phyloP scores from a whole-genome alignment of 1,140 invertebrate genomes.

The Lethrus apterus region DNA sequence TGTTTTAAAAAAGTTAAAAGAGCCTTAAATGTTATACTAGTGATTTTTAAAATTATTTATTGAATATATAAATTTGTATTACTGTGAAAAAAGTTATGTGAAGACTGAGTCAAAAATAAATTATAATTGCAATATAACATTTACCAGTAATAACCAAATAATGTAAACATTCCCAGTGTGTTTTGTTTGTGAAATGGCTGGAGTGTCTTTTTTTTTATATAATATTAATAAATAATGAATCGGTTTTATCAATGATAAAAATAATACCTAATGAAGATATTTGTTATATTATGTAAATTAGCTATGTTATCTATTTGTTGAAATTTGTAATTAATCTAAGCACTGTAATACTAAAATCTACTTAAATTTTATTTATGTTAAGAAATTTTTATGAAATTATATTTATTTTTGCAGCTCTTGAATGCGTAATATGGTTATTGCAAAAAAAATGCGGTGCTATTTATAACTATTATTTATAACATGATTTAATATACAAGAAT shows the following conservation, averaged over 20 bases:
- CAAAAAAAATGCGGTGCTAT: no score
- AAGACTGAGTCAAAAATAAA: conserved; percentile 1
- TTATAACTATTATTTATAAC: no score
- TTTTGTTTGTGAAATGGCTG: conserved; percentile 15
- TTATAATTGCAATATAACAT: conserved; percentile 7
- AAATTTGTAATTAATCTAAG: conserved; percentile 9
- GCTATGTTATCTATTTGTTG: conserved; percentile 9
- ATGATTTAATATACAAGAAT: no score
- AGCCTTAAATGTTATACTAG: neutral
- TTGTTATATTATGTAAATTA: conserved; percentile 8
- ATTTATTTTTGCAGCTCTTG: no score
- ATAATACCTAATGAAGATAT: conserved; percentile 4
- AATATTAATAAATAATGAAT: conserved; percentile 7
- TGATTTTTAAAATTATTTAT: neutral
- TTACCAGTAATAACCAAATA: conserved; percentile 15
- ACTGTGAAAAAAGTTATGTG: neutral
- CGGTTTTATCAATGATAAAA: no score
- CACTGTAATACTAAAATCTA: no score
- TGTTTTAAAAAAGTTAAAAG: neutral
- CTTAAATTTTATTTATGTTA: no score
- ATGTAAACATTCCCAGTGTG: conserved; percentile 33
- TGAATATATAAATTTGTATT: neutral
- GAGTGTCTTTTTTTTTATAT: conserved; percentile 6
- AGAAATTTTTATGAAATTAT: no score
- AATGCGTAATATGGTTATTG: no score